A percentile compares a stretch with the other conserved stretches of the same genome.
Evolutionary conservation across 2,888 invertebrate species (phyloP).

Genomic region (Morpho deidamia): DNA sequence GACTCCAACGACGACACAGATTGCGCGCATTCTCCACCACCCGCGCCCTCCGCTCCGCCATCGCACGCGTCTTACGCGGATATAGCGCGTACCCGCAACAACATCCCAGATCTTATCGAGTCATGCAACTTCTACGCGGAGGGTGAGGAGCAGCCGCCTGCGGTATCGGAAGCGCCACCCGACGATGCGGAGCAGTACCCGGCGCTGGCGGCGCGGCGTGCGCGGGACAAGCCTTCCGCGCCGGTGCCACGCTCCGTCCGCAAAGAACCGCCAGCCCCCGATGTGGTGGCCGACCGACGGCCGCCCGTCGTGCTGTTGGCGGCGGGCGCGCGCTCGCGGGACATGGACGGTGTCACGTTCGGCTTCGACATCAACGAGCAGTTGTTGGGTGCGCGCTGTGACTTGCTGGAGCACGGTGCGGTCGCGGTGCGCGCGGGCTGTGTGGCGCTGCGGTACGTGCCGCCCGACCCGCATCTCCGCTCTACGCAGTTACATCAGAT

Average conservation of each 20-base stretch:
- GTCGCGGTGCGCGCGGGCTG: constrained; percentile 31
- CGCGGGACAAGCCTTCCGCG: constrained; percentile 33
- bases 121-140: constrained; percentile 72
- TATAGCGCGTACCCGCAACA: constrained; percentile 81
- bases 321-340: constrained; percentile 71
- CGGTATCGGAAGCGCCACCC: constrained; percentile 18
- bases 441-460: constrained; percentile 29
- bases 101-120: constrained; percentile 74
- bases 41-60: constrained; percentile 72
- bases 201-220: constrained; percentile 33
- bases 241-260: constrained; percentile 26
- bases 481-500: constrained; percentile 45
- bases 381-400: constrained; percentile 65
- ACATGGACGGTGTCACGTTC: constrained; percentile 86
- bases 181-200: constrained; percentile 35
- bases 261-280: constrained; percentile 47
- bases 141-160: constrained; percentile 33
- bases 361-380: constrained; percentile 89
- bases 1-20: constrained; percentile 90
- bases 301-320: constrained; percentile 87
- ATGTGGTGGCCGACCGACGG: constrained; percentile 68
- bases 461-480: constrained; percentile 36
- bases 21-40: constrained; percentile 90
- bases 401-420: constrained; percentile 27
- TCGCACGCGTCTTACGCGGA: constrained; percentile 86